Evolutionary conservation across 1,140 invertebrate species (phyloP), one percentile per base, ranked within the genome.

Genomic region (Palaemon carinicauda): DNA sequence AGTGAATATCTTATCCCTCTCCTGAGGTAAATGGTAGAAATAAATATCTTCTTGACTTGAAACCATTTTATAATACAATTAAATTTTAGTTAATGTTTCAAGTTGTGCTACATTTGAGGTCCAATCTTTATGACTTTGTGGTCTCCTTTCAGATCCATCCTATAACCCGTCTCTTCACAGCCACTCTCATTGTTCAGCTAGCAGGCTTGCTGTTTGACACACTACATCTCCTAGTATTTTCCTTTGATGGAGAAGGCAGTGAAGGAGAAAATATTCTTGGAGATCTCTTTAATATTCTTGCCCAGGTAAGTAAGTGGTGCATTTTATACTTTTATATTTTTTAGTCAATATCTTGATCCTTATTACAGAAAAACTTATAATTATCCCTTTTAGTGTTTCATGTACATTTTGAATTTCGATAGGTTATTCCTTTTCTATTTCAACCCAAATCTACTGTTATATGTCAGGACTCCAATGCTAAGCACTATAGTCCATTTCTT

Each of bases 261-360:
- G 93, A 94, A 9, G 94, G 94, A 73, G 91, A 98, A 53, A 94
- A 95, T 90, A 95, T 96, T 71, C 94, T 96, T 69, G 98, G 97
- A 51, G 97, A 98, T 92, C 95, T 98, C 89, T 94, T 98, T 89
- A 96, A 98, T 92, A 97, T 97, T 88, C 92, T 97, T 87, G 96
- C 97, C 87, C 94, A 96, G 92, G 96, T 96, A 93, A 93, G 93
- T 92, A 17, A n/a, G 54, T 2, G 75, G 21, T 41, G 17, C 33
- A 0, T 84, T 50, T 31, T 56, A 3, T 51, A 21, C 41, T 21
- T 1, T n/a, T 29, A 14, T 33, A 51, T 27, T 21, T n/a, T 81
- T 77, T 4, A 9, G 21, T 52, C 9, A 41, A 15, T 17, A 19
- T 31, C 24, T 17, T 7, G 14, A 41, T 17, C 21, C 14, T 50